Percentiles rank a stretch among this genome's conserved stretches.
Evolutionary conservation across 1,140 invertebrate genomes (phyloP).

Genomic region (Caenorhabditis tropicalis): DNA sequence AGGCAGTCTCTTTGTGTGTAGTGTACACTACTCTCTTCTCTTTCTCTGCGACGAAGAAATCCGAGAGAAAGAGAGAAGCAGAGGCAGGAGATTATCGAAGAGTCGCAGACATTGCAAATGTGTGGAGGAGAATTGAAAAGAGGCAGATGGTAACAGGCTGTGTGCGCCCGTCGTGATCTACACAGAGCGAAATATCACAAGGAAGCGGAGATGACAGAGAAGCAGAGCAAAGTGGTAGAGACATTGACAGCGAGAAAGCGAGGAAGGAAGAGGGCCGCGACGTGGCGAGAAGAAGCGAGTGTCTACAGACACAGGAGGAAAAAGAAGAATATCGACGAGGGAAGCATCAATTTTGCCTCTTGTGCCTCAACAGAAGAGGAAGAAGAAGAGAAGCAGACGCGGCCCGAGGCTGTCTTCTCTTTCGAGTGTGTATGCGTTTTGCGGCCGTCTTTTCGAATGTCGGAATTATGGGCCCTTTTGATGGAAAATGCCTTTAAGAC

Average conservation of each 20-base stretch:
- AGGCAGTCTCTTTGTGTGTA: background rate
- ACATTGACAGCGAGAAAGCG: no score
- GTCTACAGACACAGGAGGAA: background rate
- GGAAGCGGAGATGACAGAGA: background rate
- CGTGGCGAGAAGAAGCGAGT: background rate
- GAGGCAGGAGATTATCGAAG: background rate
- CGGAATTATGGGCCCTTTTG: slow-evolving; percentile 42
- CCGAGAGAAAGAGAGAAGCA: background rate
- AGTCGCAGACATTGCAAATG: no score
- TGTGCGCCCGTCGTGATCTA: no score
- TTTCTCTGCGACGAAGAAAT: background rate
- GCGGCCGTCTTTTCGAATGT: slow-evolving; percentile 45
- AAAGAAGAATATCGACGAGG: no score
- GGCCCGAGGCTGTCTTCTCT: slow-evolving; percentile 30
- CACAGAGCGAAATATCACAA: no score
- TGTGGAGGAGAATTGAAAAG: no score
- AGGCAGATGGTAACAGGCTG: no score
- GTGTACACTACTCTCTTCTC: slow-evolving; percentile 28
- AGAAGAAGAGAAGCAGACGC: background rate
- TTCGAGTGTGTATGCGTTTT: slow-evolving; percentile 49
- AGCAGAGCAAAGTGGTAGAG: no score
- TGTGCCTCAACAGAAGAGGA: background rate
- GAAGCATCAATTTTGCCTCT: background rate
- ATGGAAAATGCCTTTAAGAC: slow-evolving; percentile 23
- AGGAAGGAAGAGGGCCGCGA: background rate